Conservation (phyloP, 53 echinoderm and acorn worm species). For the Holothuria scabra region DNA sequence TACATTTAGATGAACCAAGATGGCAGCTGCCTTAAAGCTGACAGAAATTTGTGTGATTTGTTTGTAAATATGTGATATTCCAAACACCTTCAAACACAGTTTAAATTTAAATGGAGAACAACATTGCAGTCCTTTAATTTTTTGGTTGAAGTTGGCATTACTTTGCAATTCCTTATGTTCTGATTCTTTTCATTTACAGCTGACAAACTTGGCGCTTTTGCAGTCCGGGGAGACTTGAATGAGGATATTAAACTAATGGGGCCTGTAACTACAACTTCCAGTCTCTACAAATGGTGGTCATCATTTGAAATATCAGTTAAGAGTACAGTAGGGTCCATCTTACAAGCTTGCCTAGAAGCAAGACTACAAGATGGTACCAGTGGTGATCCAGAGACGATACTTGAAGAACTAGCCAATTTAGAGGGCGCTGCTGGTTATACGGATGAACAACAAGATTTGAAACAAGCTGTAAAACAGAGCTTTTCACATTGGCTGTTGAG, state of each 20-base stretch:
- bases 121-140: too few relatives aligned
- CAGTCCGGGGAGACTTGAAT: constrained; percentile 72
- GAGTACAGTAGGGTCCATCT: constrained; percentile 80
- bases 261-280: constrained; percentile 71
- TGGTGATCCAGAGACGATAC: constrained; percentile 67
- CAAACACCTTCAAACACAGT: too few relatives aligned
- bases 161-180: too few relatives aligned
- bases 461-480: constrained; percentile 79
- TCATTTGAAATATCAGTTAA: constrained; percentile 75
- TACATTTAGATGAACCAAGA: too few relatives aligned
- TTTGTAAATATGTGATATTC: too few relatives aligned
- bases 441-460: constrained; percentile 56
- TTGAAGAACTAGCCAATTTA: constrained; percentile 71
- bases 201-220: constrained; percentile 76
- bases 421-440: constrained; percentile 57
- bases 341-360: constrained; percentile 86
- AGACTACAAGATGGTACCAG: constrained; percentile 70
- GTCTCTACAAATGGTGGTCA: constrained; percentile 71
- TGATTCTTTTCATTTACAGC: constrained; percentile 50
- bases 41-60: too few relatives aligned
- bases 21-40: too few relatives aligned
- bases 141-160: too few relatives aligned
- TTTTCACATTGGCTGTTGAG: constrained; percentile 92
- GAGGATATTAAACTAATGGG: constrained; percentile 68
- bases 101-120: too few relatives aligned